Percentiles rank a stretch among this genome's conserved stretches.
Evolutionary conservation across 2,888 invertebrate genomes (phyloP).

Genomic region (Endomychus coccineus): DNA sequence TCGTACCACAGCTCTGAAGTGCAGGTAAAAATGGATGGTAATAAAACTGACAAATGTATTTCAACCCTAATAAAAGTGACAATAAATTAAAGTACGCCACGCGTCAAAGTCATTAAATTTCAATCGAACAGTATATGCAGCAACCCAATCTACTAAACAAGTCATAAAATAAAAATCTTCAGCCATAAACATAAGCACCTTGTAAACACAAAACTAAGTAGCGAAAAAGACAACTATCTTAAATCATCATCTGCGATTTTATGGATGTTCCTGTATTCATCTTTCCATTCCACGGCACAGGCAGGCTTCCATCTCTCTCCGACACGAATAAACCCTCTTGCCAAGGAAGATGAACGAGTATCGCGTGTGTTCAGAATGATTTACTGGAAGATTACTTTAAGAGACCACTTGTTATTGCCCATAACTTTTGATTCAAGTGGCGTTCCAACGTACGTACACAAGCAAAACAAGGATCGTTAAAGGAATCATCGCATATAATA

Average conservation of each 20-base stretch:
- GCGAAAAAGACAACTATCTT: constrained; percentile 42
- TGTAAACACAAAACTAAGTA: constrained; percentile 42
- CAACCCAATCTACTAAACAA: constrained; percentile 14
- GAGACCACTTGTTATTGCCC: constrained; percentile 46
- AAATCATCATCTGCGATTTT: constrained; percentile 45
- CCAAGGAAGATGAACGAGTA: constrained; percentile 33
- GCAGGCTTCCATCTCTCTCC: constrained; percentile 24
- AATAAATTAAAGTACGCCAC: no score
- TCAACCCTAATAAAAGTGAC: no score
- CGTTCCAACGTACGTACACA: constrained; percentile 32
- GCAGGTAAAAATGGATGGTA: no score
- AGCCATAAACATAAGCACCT: constrained; percentile 31
- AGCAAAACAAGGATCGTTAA: no score
- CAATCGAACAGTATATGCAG: constrained; percentile 24
- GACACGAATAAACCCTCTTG: constrained; percentile 14
- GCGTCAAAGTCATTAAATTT: constrained; percentile 33
- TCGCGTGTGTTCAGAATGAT: constrained; percentile 41
- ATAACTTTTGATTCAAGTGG: constrained; percentile 45
- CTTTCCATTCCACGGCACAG: neutral
- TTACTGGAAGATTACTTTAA: constrained; percentile 45
- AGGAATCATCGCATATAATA: no score
- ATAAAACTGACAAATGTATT: no score
- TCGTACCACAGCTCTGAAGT: no score
- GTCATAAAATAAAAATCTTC: constrained; percentile 16
- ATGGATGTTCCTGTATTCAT: constrained; percentile 38